Evolutionary conservation across 1,140 invertebrate species (phyloP).

Genomic region (Pogonomyrmex barbatus): DNA sequence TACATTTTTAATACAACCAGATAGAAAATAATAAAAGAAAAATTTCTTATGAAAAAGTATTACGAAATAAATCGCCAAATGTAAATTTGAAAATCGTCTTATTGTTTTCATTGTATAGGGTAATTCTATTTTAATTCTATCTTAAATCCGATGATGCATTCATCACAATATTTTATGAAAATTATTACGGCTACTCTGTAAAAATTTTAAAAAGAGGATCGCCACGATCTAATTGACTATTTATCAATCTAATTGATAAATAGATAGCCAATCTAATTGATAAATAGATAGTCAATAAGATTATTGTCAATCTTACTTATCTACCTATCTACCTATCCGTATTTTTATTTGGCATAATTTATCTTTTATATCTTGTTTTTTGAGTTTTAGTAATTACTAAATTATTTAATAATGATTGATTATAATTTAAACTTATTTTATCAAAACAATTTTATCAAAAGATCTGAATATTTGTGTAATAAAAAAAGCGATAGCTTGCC

Average conservation of each 20-base stretch:
- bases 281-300: too few relatives aligned
- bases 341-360: not conserved
- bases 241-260: too few relatives aligned
- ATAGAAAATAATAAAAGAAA: not conserved
- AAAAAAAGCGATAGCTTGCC: not conserved
- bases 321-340: not conserved
- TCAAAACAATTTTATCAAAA: not conserved
- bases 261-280: too few relatives aligned
- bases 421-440: not conserved
- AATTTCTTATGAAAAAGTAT: not conserved
- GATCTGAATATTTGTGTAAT: too few relatives aligned
- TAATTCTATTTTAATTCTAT: not conserved
- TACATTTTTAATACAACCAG: not conserved
- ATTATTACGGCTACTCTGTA: not conserved
- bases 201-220: not conserved
- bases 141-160: not conserved
- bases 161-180: not conserved
- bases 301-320: not conserved
- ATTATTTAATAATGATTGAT: not conserved
- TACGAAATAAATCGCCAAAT: constrained; percentile 1
- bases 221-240: not conserved
- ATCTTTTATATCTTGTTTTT: constrained; percentile 27
- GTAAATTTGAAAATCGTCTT: not conserved
- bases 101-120: too few relatives aligned
- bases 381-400: not conserved